Evolutionary conservation across 92 coral and sea anemone species (phyloP).

Genomic region (Porites evermanni): DNA sequence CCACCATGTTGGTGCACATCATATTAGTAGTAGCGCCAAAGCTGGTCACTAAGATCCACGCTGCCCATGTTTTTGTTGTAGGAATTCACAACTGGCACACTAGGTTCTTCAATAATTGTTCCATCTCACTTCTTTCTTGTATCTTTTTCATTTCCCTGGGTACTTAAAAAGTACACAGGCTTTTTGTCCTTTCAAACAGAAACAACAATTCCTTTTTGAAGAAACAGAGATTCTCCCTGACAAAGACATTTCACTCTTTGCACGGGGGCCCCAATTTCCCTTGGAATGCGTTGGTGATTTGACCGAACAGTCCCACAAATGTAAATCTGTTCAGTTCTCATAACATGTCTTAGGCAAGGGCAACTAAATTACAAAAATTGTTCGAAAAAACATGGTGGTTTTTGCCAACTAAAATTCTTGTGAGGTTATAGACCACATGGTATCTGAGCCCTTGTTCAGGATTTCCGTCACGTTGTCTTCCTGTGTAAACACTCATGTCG

Average conservation of each 20-base stretch:
- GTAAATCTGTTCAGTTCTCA: neutral
- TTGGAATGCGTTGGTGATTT: conserved; percentile 46
- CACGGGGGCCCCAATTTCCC: neutral
- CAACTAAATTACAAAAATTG: conserved; percentile 15
- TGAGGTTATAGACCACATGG: neutral
- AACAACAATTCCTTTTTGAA: conserved; percentile 32
- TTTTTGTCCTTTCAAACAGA: conserved; percentile 66
- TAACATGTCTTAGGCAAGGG: conserved; percentile 24
- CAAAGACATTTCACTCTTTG: neutral
- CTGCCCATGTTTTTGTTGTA: conserved; percentile 65
- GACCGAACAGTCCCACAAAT: conserved; percentile 26
- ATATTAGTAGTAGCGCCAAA: conserved; percentile 7
- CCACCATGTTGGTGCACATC: too few relatives aligned
- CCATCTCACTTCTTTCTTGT: conserved; percentile 47
- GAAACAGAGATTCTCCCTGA: conserved; percentile 53
- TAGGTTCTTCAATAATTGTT: conserved; percentile 26
- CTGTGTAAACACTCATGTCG: conserved; percentile 16
- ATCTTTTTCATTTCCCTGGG: conserved; percentile 35
- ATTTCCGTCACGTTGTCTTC: neutral
- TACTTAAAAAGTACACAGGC: conserved; percentile 38
- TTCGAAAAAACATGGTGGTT: conserved; percentile 38
- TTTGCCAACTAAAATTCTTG: conserved; percentile 7
- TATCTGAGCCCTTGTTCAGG: conserved; percentile 15
- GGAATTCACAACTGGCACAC: conserved; percentile 25
- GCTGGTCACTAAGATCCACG: conserved; percentile 53